These are phyloP conservation scores for Cyanoliseus patagonus DNA, from an alignment of 2,113 vertebrate genomes.

Conservation along the genomic window DNA sequence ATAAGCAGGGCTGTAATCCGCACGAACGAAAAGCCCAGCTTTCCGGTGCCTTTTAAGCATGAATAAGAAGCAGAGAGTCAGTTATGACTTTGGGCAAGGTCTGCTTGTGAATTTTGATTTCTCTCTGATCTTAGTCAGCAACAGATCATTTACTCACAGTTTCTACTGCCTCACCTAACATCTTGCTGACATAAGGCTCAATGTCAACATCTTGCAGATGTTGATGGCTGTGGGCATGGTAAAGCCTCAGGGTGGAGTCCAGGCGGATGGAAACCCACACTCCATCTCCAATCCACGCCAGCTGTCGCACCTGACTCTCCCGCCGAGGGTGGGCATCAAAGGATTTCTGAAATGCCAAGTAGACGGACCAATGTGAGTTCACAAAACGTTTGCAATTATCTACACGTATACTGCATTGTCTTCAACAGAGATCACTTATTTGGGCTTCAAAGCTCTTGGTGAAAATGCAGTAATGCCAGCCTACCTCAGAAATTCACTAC, in stretches of 20 bases:
- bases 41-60: slow-evolving; percentile 86
- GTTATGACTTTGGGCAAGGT: background rate
- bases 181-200: slow-evolving; percentile 98
- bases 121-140: background rate
- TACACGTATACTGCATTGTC: background rate
- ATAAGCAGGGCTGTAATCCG: slow-evolving; percentile 96
- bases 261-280: slow-evolving; percentile 98
- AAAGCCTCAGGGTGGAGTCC: slow-evolving; percentile 93
- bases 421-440: background rate
- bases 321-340: slow-evolving; percentile 95
- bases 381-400: background rate
- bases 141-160: background rate
- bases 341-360: slow-evolving; percentile 80
- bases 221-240: slow-evolving; percentile 95
- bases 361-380: background rate
- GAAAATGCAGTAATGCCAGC: background rate
- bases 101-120: background rate
- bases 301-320: slow-evolving; percentile 96
- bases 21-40: slow-evolving; percentile 97
- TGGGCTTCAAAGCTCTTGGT: background rate
- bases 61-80: background rate
- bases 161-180: slow-evolving; percentile 85
- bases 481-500: background rate
- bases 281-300: slow-evolving; percentile 96
- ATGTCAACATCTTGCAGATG: slow-evolving; percentile 98